Evolutionary conservation across 2,888 invertebrate genomes (phyloP).

Genomic region (Pristionchus japonicus): DNA sequence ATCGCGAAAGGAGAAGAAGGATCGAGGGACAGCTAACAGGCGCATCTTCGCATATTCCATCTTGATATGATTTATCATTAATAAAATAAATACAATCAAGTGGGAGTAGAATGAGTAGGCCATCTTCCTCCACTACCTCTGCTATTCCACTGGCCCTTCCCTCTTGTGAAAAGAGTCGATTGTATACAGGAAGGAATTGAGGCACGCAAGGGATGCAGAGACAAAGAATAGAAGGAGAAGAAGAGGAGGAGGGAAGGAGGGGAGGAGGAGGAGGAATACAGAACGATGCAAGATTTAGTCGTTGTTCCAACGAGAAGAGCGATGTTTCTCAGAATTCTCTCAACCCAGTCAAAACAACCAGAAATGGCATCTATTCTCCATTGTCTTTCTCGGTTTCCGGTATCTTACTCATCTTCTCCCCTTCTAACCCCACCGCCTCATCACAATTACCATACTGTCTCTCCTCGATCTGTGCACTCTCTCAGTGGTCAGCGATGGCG

Average conservation of each 20-base stretch:
- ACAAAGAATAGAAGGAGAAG: background rate
- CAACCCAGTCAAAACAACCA: background rate
- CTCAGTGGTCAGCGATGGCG: background rate
- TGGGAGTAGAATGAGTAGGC: background rate
- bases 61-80: background rate
- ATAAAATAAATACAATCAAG: background rate
- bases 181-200: conserved; percentile 30
- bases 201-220: conserved; percentile 5
- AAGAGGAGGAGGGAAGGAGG: background rate
- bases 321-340: background rate
- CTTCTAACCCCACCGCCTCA: background rate
- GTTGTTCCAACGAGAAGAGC: background rate
- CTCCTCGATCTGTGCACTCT: background rate
- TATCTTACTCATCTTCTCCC: conserved; percentile 13
- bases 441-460: background rate
- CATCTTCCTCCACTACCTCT: background rate
- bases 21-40: background rate
- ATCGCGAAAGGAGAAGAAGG: background rate
- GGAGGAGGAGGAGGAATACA: background rate
- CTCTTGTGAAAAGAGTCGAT: conserved; percentile 4
- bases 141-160: background rate
- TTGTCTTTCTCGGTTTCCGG: background rate
- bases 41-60: background rate
- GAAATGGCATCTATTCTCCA: background rate
- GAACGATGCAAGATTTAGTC: background rate